Conservation (phyloP, 2,113 vertebrate genomes). For the Dromas ardeola region DNA sequence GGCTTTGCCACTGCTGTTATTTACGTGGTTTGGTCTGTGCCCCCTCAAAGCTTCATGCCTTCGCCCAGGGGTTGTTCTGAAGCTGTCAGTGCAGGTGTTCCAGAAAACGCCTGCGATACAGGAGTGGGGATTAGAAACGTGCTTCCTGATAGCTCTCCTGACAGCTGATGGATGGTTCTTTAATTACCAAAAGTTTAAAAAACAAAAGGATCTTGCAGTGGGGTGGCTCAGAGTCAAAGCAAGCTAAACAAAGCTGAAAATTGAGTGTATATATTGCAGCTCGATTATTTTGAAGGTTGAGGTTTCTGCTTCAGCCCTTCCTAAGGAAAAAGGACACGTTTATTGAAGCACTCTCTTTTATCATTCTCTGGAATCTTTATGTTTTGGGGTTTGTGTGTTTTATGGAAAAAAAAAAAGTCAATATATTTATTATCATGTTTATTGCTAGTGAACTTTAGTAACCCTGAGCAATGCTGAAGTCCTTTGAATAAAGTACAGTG, state of each 20-base stretch:
- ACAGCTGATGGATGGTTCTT: constrained; percentile 21
- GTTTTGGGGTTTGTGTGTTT: background rate
- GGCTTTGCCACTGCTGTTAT: constrained; percentile 17
- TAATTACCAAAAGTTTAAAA: background rate
- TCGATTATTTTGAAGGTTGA: background rate
- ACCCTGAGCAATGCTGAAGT: background rate
- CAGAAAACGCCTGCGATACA: background rate
- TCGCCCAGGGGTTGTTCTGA: background rate
- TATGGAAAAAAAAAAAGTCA: background rate
- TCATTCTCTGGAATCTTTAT: background rate
- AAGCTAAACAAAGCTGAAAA: background rate
- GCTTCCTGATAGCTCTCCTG: background rate
- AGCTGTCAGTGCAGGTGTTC: background rate
- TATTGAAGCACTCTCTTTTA: background rate
- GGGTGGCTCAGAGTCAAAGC: background rate
- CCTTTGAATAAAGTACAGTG: background rate
- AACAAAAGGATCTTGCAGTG: background rate
- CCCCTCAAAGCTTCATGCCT: background rate
- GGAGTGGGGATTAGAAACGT: background rate
- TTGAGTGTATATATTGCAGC: background rate
- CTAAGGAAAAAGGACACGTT: background rate
- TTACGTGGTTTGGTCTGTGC: background rate
- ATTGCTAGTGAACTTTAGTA: background rate
- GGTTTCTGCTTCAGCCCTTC: background rate
- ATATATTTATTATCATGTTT: background rate